Conservation (phyloP, 2,113 vertebrate genomes). For the Seriola quinqueradiata region DNA sequence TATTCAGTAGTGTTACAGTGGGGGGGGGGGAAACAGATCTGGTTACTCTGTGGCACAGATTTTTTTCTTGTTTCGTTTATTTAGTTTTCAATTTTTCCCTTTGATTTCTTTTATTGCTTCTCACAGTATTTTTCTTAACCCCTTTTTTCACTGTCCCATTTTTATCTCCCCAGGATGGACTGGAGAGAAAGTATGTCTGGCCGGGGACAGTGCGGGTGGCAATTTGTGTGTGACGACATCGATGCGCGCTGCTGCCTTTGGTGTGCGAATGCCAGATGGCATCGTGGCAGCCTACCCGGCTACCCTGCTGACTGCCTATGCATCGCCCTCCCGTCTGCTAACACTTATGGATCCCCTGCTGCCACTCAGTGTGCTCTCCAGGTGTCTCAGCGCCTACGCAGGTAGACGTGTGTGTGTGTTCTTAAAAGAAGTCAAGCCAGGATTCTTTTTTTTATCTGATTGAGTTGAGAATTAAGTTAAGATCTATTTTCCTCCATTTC, state of each 20-base stretch:
- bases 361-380: constrained; percentile 91
- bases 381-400: constrained; percentile 92
- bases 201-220: constrained; percentile 92
- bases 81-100: not conserved
- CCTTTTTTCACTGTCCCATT: not conserved
- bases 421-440: not conserved
- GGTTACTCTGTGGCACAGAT: not conserved
- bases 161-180: constrained; percentile 87
- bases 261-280: constrained; percentile 90
- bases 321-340: constrained; percentile 94
- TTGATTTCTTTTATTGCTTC: not conserved
- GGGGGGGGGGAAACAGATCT: not conserved
- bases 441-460: not conserved
- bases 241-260: constrained; percentile 89
- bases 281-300: constrained; percentile 91
- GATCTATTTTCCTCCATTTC: not conserved
- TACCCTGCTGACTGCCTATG: constrained; percentile 88
- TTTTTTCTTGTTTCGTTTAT: not conserved
- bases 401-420: constrained; percentile 76
- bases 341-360: constrained; percentile 93
- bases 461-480: constrained; percentile 7
- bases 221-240: constrained; percentile 91
- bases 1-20: not conserved
- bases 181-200: constrained; percentile 90
- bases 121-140: not conserved